Percentiles rank a stretch among this genome's conserved stretches.
Evolutionary conservation across 2,888 invertebrate species (phyloP).

Genomic region (Phalera bucephala): DNA sequence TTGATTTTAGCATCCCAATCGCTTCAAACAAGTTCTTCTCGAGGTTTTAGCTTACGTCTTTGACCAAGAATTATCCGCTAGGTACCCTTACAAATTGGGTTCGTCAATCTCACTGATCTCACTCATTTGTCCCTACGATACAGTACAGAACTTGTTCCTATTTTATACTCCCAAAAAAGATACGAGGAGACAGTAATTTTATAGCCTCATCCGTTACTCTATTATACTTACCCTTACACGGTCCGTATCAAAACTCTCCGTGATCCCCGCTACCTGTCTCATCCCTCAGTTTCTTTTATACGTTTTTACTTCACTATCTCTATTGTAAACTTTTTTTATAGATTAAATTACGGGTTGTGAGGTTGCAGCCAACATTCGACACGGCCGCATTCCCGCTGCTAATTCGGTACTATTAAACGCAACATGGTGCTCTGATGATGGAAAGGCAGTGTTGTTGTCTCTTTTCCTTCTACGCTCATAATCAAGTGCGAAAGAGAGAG

Average conservation of each 20-base stretch:
- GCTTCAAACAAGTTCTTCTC: too few relatives aligned
- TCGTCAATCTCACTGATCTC: too few relatives aligned
- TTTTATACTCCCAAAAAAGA: too few relatives aligned
- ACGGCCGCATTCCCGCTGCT: conserved; percentile 73
- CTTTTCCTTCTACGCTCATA: conserved; percentile 6
- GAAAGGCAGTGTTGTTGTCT: conserved; percentile 11
- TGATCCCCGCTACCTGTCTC: conserved; percentile 72
- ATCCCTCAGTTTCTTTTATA: conserved; percentile 68
- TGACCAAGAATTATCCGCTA: too few relatives aligned
- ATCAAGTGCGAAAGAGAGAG: conserved; percentile 17
- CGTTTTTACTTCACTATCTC: conserved; percentile 52
- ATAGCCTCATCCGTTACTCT: conserved; percentile 22
- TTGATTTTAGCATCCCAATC: too few relatives aligned
- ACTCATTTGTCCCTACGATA: too few relatives aligned
- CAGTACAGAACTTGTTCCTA: too few relatives aligned
- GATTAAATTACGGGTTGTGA: conserved; percentile 73
- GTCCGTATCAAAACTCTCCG: conserved; percentile 40
- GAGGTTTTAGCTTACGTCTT: too few relatives aligned
- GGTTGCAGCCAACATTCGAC: conserved; percentile 73
- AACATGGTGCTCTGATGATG: conserved; percentile 37
- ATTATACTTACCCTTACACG: conserved; percentile 20
- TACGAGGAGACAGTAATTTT: conserved; percentile 5
- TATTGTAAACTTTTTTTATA: conserved; percentile 62
- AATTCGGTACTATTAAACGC: conserved; percentile 60
- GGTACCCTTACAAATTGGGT: too few relatives aligned